Evolutionary conservation across 2,113 vertebrate species (phyloP).

Genomic region (Dunckerocampus dactyliophorus): DNA sequence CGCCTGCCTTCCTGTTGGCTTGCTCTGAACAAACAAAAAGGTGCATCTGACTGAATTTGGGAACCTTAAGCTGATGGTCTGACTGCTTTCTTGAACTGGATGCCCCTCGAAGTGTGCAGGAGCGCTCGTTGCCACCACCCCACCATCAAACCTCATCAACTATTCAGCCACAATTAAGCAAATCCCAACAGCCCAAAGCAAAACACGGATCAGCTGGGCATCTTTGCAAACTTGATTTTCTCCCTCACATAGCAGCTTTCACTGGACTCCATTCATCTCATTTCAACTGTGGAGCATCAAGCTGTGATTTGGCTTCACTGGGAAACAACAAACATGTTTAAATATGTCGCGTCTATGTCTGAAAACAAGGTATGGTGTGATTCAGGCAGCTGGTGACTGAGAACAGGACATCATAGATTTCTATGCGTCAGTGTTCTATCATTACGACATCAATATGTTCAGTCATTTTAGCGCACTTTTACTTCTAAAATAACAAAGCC

Average conservation of each 20-base stretch:
- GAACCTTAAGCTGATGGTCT: background rate
- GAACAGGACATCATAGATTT: background rate
- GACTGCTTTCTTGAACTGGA: background rate
- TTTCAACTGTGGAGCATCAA: background rate
- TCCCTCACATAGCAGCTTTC: constrained; percentile 23
- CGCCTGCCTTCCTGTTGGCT: constrained; percentile 20
- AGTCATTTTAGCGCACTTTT: too few species aligned
- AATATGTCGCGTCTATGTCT: constrained; percentile 5
- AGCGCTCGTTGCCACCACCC: constrained; percentile 7
- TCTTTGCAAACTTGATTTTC: constrained; percentile 41
- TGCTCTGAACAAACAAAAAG: background rate
- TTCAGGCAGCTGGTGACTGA: background rate
- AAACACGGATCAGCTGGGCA: constrained; percentile 54
- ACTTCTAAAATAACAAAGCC: too few species aligned
- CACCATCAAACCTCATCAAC: constrained; percentile 49
- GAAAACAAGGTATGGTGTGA: constrained; percentile 6
- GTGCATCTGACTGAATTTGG: background rate
- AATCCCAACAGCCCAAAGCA: constrained; percentile 47
- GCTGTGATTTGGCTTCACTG: constrained; percentile 5
- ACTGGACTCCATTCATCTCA: constrained; percentile 17
- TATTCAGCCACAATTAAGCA: constrained; percentile 56
- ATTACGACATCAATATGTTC: background rate
- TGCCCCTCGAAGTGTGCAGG: background rate
- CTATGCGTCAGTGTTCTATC: background rate
- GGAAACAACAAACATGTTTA: background rate